phyloP scores from a whole-genome alignment of 2,888 invertebrate species.

The Pseudoips prasinana region DNA sequence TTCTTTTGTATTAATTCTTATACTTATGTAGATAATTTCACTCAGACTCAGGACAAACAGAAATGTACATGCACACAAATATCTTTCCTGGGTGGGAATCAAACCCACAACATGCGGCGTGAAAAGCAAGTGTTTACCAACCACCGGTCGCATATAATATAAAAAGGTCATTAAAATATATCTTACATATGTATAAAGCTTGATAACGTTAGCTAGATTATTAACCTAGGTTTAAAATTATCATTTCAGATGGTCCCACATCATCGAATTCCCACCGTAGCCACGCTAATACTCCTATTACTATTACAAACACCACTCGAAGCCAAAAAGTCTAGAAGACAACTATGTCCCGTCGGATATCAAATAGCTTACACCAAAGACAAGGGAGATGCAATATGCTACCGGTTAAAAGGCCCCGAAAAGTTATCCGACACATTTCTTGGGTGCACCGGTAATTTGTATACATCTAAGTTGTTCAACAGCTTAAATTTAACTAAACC shows the following conservation, averaged over 20 bases:
- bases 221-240: too few relatives aligned
- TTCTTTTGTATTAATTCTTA: too few relatives aligned
- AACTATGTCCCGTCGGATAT: conserved; percentile 65
- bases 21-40: too few relatives aligned
- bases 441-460: conserved; percentile 64
- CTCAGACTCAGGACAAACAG: too few relatives aligned
- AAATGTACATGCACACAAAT: too few relatives aligned
- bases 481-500: conserved; percentile 47
- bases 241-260: conserved; percentile 54
- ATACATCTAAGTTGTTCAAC: conserved; percentile 48
- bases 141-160: too few relatives aligned
- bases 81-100: too few relatives aligned
- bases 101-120: too few relatives aligned
- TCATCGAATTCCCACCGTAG: conserved; percentile 30
- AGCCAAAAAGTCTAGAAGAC: conserved; percentile 30
- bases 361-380: conserved; percentile 40
- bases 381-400: conserved; percentile 49
- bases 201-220: too few relatives aligned
- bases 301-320: conserved; percentile 34
- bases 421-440: conserved; percentile 55
- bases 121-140: too few relatives aligned
- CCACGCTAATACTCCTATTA: conserved; percentile 35
- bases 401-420: conserved; percentile 66
- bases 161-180: too few relatives aligned
- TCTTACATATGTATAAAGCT: too few relatives aligned